Evolutionary conservation across 2,797 vertebrate species (phyloP), one percentile per base, ranked within the genome.

Genomic region (Parauchenoglanis ngamensis): DNA sequence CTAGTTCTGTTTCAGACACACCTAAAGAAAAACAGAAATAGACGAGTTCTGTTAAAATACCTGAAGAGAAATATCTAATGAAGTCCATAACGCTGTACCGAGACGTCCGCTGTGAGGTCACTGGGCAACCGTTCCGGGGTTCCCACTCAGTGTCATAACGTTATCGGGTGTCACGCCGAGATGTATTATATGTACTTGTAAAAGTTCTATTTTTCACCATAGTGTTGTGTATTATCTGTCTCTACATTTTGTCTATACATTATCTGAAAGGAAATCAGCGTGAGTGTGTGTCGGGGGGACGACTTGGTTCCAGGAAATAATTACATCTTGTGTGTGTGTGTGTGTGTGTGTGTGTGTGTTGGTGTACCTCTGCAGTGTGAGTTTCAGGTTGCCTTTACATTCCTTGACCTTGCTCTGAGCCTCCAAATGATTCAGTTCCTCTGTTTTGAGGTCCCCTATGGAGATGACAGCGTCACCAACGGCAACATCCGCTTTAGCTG

Each of bases 341-440:
- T 35, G 54, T 35, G 28, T 79, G 77, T 83, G 70, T 70, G 25
- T 57, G 59, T 87, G 73, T 17, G 67, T 90, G 82, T 67, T 77
- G 63, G 54, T 80, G 56, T 95, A 96, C 96, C 95, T 96, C 94
- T 99, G 97, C 91, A 99, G 94, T 89, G 93, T 97, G 94, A 99
- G 97, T 93, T 93, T 96, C 93, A 99, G 95, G 89, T 98, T 97
- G 87, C 95, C 97, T 35, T 96, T 92, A 91, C 97, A 98, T 40
- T 94, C 96, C 94, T 99, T 99, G 93, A 99, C 99, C 95, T 98
- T 99, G 96, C 98, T 99, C 93, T 99, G 98, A 80, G 98, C 98
- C 94, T 99, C 98, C 72, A 99, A 96, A 86, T 99, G 98, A 93
- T 98, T 98, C 98, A 99, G 98, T 72, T 97, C 96, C 0, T 98